These are phyloP conservation scores for Tretioscincus oriximinensis DNA, from an alignment of 2,113 vertebrate species.

Conservation along the genomic window DNA sequence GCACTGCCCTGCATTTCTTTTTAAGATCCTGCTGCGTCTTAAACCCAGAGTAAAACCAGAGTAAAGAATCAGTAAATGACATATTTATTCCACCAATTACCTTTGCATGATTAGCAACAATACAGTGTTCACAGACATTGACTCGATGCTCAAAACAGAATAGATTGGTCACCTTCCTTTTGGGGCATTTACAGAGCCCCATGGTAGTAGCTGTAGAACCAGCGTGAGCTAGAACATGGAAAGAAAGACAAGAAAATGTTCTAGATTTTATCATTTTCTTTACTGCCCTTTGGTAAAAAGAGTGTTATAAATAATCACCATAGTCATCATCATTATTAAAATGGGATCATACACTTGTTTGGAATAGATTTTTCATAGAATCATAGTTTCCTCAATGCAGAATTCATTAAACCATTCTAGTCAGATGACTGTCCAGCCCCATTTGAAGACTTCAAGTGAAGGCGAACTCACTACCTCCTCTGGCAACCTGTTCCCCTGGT, in stretches of 20 bases:
- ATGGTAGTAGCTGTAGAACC: constrained; percentile 59
- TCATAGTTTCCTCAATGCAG: too few species aligned
- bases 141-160: constrained; percentile 94
- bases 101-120: constrained; percentile 91
- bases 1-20: not conserved
- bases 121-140: constrained; percentile 91
- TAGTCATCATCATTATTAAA: too few species aligned
- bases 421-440: too few species aligned
- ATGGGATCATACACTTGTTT: not conserved
- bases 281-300: too few species aligned
- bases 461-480: too few species aligned
- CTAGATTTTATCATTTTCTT: too few species aligned
- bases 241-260: not conserved
- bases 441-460: too few species aligned
- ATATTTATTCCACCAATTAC: constrained; percentile 54
- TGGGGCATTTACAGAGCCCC: constrained; percentile 94
- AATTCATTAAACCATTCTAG: too few species aligned
- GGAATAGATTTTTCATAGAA: not conserved
- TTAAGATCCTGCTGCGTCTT: not conserved
- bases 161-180: constrained; percentile 91
- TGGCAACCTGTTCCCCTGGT: too few species aligned
- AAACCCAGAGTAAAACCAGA: not conserved
- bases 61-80: too few species aligned
- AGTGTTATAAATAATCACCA: too few species aligned
- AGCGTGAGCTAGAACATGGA: not conserved